phyloP scores from a whole-genome alignment of 2,113 vertebrate genomes.

The Ramphastos sulfuratus region DNA sequence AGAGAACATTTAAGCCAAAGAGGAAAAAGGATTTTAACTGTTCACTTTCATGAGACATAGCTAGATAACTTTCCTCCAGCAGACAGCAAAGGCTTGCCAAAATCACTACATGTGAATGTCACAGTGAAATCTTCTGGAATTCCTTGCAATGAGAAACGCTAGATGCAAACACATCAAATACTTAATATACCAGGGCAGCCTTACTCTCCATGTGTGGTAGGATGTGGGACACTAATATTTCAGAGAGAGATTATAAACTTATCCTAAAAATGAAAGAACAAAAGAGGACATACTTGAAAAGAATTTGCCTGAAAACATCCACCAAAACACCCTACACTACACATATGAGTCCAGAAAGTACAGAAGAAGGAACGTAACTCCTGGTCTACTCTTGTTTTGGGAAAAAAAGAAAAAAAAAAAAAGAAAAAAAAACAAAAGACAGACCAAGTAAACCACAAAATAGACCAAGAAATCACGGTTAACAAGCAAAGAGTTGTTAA shows the following conservation, averaged over 20 bases:
- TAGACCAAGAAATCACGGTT: not conserved
- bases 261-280: not conserved
- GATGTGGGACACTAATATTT: not conserved
- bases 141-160: not conserved
- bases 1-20: not conserved
- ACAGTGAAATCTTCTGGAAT: not conserved
- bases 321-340: not conserved
- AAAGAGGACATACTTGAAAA: not conserved
- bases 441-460: not conserved
- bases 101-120: not conserved
- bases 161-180: not conserved
- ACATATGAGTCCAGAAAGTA: not conserved
- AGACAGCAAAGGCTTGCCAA: not conserved
- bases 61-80: not conserved
- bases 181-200: not conserved
- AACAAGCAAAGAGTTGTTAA: not conserved
- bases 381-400: not conserved
- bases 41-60: not conserved
- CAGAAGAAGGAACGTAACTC: not conserved
- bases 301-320: not conserved
- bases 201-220: not conserved
- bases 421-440: not conserved
- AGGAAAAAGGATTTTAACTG: not conserved
- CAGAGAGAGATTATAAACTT: not conserved
- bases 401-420: too few relatives aligned